These are phyloP conservation scores for Bathybates hornii DNA, from an alignment of 2,113 vertebrate species.

Conservation along the genomic window DNA sequence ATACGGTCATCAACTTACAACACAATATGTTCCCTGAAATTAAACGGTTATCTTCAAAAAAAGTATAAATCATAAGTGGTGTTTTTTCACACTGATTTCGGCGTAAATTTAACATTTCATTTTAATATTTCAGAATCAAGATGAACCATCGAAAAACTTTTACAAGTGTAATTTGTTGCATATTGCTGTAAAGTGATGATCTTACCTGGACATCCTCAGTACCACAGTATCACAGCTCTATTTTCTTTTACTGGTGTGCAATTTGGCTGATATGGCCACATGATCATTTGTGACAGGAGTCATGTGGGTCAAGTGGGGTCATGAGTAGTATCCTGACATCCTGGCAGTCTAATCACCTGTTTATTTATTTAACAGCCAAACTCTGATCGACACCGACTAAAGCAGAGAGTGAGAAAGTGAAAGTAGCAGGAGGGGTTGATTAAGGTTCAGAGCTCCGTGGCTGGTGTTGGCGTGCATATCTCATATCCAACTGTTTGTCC, in stretches of 20 bases:
- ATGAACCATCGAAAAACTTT: background rate
- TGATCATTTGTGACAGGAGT: constrained; percentile 74
- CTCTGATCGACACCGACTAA: background rate
- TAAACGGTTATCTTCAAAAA: background rate
- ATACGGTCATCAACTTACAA: background rate
- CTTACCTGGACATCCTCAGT: background rate
- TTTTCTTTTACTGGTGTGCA: background rate
- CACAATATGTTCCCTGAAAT: background rate
- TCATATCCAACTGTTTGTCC: background rate
- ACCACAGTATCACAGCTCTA: background rate
- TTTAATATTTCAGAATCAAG: background rate
- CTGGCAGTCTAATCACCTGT: constrained; percentile 65
- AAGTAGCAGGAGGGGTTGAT: constrained; percentile 24
- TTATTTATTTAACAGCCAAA: constrained; percentile 57
- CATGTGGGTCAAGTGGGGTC: constrained; percentile 76
- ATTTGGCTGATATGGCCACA: constrained; percentile 59
- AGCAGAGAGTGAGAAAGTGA: constrained; percentile 22
- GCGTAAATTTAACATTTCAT: background rate
- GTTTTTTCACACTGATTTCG: background rate
- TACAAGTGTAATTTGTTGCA: background rate
- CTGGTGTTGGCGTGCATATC: background rate
- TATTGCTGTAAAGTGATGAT: background rate
- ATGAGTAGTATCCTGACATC: constrained; percentile 65
- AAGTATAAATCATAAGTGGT: background rate
- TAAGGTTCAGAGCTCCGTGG: background rate